Base-by-base conservation (phyloP, 1,140 invertebrate genomes). In the Drosophila novamexicana region DNA sequence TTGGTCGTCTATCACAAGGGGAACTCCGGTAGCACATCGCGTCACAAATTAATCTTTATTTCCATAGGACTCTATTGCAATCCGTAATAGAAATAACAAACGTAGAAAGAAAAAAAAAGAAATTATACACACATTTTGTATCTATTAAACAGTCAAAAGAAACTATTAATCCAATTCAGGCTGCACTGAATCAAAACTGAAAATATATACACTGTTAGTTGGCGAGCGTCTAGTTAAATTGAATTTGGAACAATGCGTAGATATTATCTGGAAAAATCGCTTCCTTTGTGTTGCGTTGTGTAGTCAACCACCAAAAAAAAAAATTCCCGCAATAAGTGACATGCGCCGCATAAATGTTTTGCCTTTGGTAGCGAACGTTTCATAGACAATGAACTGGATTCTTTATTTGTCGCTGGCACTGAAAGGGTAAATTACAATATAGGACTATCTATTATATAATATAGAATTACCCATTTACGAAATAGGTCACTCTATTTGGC, bases 301-400 rank as follows among this genome's bases (percentile, higher is more conserved):
- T 32, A 10, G 45, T 49, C 34, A 45, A 64, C 37, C n/a, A 34
- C 37, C n/a, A 62, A 79, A 64, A 62, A 57, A 52, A 57, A 64
- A 49, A 22, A 22, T 22, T 5, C 4, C 22, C 4, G 3, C n/a
- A n/a, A 8, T 59, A 14, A 36, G 36, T n/a, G 47, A 14, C n/a
- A 10, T 10, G 29, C 5, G 37, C 29, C n/a, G 8, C 37, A 67
- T 8, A 57, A 14, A 9, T 9, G 10, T 53, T 82, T 70, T 9
- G 39, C 2, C 37, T 14, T 58, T 56, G 18, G 40, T 32, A 22
- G 57, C 59, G 9, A 50, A 54, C 45, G 58, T 32, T 67, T 64
- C 50, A 32, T 56, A 32, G 49, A 80, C 50, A 56, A 88, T 88
- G 80, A 75, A 81, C 62, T 81, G 78, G 63, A 66, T 40, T 49